phyloP scores from a whole-genome alignment of 2,113 vertebrate species.

The Amphilophus citrinellus region DNA sequence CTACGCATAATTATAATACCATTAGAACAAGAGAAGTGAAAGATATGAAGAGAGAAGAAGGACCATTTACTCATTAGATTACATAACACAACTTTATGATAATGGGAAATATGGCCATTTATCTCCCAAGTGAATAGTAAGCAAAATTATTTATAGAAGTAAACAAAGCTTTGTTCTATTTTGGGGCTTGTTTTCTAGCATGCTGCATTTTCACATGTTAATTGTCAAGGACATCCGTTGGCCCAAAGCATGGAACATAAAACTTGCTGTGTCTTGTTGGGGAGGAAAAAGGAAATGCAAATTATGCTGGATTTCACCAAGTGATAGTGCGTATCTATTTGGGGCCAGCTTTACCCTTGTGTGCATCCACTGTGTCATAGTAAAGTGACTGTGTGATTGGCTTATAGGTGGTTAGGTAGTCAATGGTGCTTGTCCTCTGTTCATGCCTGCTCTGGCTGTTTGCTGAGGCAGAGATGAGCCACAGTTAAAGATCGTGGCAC shows the following conservation, averaged over 20 bases:
- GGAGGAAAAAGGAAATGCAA: neutral
- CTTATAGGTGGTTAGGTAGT: conserved; percentile 61
- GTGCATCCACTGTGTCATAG: neutral
- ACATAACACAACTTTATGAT: conserved; percentile 56
- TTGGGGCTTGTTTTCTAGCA: conserved; percentile 30
- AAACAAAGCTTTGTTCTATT: conserved; percentile 62
- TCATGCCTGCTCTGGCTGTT: conserved; percentile 27
- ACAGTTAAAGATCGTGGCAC: conserved; percentile 37
- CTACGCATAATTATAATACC: conserved; percentile 45
- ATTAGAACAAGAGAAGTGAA: conserved; percentile 29
- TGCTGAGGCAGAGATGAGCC: conserved; percentile 5
- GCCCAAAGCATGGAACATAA: conserved; percentile 22
- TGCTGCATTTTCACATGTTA: conserved; percentile 45
- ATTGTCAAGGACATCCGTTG: conserved; percentile 40
- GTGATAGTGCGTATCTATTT: neutral
- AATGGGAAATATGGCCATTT: conserved; percentile 50
- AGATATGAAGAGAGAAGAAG: conserved; percentile 38
- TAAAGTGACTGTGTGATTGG: conserved; percentile 41
- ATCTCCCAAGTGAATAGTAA: conserved; percentile 43
- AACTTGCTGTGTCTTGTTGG: conserved; percentile 22
- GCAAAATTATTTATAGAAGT: conserved; percentile 59
- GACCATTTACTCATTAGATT: conserved; percentile 57
- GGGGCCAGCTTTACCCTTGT: neutral
- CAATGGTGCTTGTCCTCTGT: conserved; percentile 58
- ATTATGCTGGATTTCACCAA: neutral